A percentile compares a stretch with the other conserved stretches of the same genome.
Evolutionary conservation across 1,140 invertebrate species (phyloP).

Genomic region (Drosophila nebulosa): DNA sequence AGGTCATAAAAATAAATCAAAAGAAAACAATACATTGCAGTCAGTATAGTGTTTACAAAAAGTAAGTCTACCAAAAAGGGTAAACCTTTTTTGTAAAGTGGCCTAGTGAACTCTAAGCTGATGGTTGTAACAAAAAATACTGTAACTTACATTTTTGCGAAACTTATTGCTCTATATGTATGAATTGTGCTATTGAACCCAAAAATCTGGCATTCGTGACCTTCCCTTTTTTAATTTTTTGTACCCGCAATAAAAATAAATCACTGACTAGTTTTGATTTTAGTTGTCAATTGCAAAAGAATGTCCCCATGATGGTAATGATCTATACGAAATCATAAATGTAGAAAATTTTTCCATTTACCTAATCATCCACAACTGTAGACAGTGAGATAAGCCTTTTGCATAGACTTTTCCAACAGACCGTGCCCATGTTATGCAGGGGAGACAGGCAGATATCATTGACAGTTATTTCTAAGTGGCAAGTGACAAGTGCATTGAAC

Average conservation of each 20-base stretch:
- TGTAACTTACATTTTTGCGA: no score
- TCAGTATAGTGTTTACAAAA: not conserved
- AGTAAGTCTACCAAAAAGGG: not conserved
- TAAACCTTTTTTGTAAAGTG: no score
- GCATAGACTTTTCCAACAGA: not conserved
- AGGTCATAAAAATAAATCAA: not conserved
- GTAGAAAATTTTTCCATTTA: not conserved
- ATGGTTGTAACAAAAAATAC: no score
- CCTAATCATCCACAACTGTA: not conserved
- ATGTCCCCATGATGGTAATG: not conserved
- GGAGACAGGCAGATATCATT: slow-evolving; percentile 5
- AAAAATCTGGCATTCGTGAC: not conserved
- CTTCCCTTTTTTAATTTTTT: not conserved
- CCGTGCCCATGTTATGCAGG: not conserved
- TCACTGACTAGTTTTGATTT: not conserved
- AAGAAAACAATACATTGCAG: not conserved
- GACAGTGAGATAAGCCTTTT: not conserved
- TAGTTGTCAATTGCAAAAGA: not conserved
- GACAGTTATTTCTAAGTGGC: slow-evolving; percentile 5
- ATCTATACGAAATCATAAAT: not conserved
- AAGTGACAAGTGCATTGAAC: slow-evolving; percentile 6
- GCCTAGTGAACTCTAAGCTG: no score
- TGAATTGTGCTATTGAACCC: no score
- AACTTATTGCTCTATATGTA: no score
- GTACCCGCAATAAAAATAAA: not conserved